Conservation (phyloP, 2,113 vertebrate genomes). For the Arizona elegans region DNA sequence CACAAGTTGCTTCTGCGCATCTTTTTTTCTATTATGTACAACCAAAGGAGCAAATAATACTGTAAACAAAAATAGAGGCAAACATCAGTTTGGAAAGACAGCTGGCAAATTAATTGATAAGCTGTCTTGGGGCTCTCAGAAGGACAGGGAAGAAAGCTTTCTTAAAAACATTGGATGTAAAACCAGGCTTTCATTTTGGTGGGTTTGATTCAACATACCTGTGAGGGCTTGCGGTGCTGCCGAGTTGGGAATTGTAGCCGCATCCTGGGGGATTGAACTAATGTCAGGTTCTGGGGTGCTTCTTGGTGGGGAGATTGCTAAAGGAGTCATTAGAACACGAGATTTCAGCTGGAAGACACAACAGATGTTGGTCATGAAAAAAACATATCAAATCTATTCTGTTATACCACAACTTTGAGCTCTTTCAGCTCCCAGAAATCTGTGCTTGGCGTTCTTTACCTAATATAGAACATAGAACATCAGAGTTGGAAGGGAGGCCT, state of each 20-base stretch:
- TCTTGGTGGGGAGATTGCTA: slow-evolving; percentile 84
- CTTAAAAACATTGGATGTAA: background rate
- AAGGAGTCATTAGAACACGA: slow-evolving; percentile 84
- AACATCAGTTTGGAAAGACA: background rate
- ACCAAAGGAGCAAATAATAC: background rate
- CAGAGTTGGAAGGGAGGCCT: background rate
- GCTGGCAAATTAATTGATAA: background rate
- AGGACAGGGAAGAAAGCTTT: background rate
- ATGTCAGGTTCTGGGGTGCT: slow-evolving; percentile 90
- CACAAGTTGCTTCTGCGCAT: background rate
- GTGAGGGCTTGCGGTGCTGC: slow-evolving; percentile 82
- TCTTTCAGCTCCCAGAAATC: slow-evolving; percentile 43
- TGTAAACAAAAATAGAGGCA: background rate
- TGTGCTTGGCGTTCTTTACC: slow-evolving; percentile 23
- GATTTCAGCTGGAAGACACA: slow-evolving; percentile 85
- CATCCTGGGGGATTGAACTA: slow-evolving; percentile 91
- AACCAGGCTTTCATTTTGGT: background rate
- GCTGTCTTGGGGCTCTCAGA: background rate
- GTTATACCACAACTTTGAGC: background rate
- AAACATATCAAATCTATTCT: slow-evolving; percentile 11
- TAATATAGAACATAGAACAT: background rate
- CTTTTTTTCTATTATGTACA: background rate
- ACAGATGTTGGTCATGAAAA: slow-evolving; percentile 31
- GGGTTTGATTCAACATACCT: slow-evolving; percentile 71
- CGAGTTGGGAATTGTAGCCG: slow-evolving; percentile 85